phyloP scores from a whole-genome alignment of 2,113 vertebrate genomes.

The Orientallactaga bullata region DNA sequence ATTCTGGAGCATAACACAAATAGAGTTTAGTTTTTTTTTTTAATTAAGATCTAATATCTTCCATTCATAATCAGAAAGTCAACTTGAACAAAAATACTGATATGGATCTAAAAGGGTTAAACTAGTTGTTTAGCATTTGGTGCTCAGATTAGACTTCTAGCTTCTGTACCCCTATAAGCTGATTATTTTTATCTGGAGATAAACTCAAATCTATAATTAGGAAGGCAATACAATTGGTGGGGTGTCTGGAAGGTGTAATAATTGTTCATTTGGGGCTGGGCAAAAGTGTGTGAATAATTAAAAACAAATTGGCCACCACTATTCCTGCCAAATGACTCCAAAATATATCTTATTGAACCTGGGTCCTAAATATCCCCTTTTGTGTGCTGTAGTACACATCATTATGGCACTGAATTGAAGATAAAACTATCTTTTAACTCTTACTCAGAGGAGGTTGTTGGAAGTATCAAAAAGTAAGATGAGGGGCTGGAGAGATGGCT shows the following conservation, averaged over 20 bases:
- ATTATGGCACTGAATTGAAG: not conserved
- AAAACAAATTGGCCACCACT: not conserved
- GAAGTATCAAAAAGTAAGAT: not conserved
- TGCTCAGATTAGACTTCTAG: not conserved
- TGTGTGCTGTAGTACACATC: not conserved
- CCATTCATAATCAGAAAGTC: constrained; percentile 7
- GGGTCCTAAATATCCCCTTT: not conserved
- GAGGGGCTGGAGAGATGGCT: not conserved
- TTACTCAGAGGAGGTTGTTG: constrained; percentile 17
- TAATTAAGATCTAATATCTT: not conserved
- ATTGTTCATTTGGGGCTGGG: not conserved
- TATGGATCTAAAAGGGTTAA: not conserved
- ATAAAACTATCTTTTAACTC: not conserved
- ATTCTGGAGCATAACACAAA: constrained; percentile 41
- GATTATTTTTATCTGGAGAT: constrained; percentile 38
- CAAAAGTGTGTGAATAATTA: constrained; percentile 5
- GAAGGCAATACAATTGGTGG: not conserved
- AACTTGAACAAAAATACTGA: not conserved
- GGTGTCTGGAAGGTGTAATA: not conserved
- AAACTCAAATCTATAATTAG: constrained; percentile 33
- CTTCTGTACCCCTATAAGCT: not conserved
- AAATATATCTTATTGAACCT: not conserved
- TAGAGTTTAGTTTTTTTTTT: constrained; percentile 33
- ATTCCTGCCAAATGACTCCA: constrained; percentile 5
- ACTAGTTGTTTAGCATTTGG: not conserved